These are phyloP conservation scores for Oxyteleia sp. DNA, from an alignment of 2,888 invertebrate species.

Conservation along the genomic window DNA sequence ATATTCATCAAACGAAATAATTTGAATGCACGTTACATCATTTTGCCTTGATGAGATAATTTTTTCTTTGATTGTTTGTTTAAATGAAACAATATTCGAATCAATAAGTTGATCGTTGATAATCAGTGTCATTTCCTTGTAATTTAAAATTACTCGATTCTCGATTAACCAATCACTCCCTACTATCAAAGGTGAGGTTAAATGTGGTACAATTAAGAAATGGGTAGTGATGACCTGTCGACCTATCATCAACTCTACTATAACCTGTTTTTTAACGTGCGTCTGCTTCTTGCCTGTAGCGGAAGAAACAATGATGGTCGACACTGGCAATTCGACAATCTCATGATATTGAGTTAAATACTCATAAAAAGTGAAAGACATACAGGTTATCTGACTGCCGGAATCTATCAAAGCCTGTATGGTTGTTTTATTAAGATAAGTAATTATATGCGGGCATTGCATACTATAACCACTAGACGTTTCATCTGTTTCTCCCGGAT, in stretches of 20 bases:
- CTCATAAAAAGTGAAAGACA: slow-evolving; percentile 58
- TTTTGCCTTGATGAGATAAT: not conserved
- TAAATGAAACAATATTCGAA: not conserved
- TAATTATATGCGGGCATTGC: slow-evolving; percentile 44
- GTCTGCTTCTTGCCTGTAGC: slow-evolving; percentile 62
- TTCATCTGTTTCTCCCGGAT: slow-evolving; percentile 21
- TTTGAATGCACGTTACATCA: slow-evolving; percentile 33
- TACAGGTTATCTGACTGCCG: slow-evolving; percentile 71
- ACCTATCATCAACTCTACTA: slow-evolving; percentile 44
- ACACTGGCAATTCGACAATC: slow-evolving; percentile 52
- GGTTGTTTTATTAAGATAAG: slow-evolving; percentile 20
- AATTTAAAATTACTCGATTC: slow-evolving; percentile 38
- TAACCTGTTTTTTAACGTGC: slow-evolving; percentile 52
- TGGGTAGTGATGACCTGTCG: not conserved
- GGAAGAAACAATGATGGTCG: slow-evolving; percentile 49
- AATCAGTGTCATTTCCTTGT: too few species aligned
- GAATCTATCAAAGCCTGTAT: slow-evolving; percentile 62
- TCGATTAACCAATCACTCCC: slow-evolving; percentile 58
- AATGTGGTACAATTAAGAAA: slow-evolving; percentile 42
- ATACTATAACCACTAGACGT: not conserved
- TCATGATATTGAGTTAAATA: slow-evolving; percentile 29
- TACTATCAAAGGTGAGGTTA: slow-evolving; percentile 46
- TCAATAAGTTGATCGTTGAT: slow-evolving; percentile 5
- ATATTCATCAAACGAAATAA: slow-evolving; percentile 2
- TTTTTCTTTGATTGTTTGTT: slow-evolving; percentile 17